Evolutionary conservation across 1,140 invertebrate species (phyloP).

Genomic region (Drosophila prosaltans): DNA sequence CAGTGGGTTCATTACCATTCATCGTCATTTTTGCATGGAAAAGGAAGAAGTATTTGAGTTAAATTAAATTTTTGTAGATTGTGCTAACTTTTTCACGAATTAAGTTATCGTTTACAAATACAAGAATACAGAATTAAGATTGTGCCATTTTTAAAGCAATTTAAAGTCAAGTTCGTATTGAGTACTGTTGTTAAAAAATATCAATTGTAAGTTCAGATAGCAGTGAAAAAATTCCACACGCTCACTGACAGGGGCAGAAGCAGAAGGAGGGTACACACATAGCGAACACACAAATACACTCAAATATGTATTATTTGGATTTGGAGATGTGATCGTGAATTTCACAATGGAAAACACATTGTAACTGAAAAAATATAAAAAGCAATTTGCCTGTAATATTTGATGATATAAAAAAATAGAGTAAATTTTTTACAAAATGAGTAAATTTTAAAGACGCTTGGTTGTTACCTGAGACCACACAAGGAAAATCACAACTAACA

Average conservation of each 20-base stretch:
- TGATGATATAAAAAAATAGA: neutral
- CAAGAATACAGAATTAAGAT: slow-evolving; percentile 64
- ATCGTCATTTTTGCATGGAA: slow-evolving; percentile 78
- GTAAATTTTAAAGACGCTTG: neutral
- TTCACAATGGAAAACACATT: slow-evolving; percentile 20
- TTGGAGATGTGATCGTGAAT: slow-evolving; percentile 24
- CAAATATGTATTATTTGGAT: slow-evolving; percentile 70
- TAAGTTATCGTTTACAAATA: slow-evolving; percentile 59
- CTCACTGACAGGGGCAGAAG: slow-evolving; percentile 39
- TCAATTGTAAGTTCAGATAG: slow-evolving; percentile 70
- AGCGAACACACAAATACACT: slow-evolving; percentile 39
- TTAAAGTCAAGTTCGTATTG: slow-evolving; percentile 64
- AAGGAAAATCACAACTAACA: slow-evolving; percentile 32
- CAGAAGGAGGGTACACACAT: slow-evolving; percentile 10
- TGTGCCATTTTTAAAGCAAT: slow-evolving; percentile 79
- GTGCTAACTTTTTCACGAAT: slow-evolving; percentile 68
- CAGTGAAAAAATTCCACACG: slow-evolving; percentile 80
- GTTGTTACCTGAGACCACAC: slow-evolving; percentile 11
- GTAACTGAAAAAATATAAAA: slow-evolving; percentile 24
- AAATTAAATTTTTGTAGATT: slow-evolving; percentile 68
- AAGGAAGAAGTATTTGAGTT: slow-evolving; percentile 68
- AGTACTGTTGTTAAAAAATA: slow-evolving; percentile 66
- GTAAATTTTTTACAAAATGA: too few relatives aligned
- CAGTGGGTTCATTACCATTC: slow-evolving; percentile 43
- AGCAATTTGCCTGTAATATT: neutral